Evolutionary conservation across 37 sponge, comb jelly and placozoan species (phyloP), one percentile per base, ranked within the genome.

Genomic region (Cladorhizidae sp.): DNA sequence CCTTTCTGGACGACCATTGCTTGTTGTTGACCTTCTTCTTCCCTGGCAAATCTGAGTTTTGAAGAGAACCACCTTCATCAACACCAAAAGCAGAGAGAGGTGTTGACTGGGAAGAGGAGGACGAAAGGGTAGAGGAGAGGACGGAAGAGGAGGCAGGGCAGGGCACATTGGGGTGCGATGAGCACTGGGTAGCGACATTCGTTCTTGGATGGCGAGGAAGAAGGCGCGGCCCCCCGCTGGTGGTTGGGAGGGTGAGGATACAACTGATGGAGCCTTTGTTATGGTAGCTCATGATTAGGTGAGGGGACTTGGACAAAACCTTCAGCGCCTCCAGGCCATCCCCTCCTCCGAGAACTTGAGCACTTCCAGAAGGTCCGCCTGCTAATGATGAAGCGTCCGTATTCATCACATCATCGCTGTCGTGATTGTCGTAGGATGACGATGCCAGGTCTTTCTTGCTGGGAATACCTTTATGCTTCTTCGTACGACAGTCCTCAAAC

Each of bases 301-400:
- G 82, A 1, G 82, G 73, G 0, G 82, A 72, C 17, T 58, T 56
- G 0, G 73, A 81, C 26, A 82, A 70, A 2, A 71, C 81, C 37
- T 81, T 39, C 40, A 81, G 42, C 5, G 56, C 42, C 39, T 71
- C 57, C 2, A 38, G 35, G 8, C 32, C 7, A 12, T 59, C 49
- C 49, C 49, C 49, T 45, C 49, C 49, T 45, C 49, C 49, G 49
- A 45, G 49, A 45, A 9, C 49, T 45, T 5, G 8, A 9, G 49
- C 49, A 45, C 49, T 45, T 45, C 8, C 49, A 45, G 49, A 9
- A 45, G 49, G 9, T 5, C 9, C 9, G 49, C 8, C 9, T 45
- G 49, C 8, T 12, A 9, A 9, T 45, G 61, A 28, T 12, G 55
- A 54, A 17, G 17, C 55, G n/a, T n/a, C n/a, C n/a, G n/a, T n/a